These are phyloP conservation scores for Haliaeetus leucogaster DNA, from an alignment of 2,113 vertebrate genomes.

Conservation along the genomic window DNA sequence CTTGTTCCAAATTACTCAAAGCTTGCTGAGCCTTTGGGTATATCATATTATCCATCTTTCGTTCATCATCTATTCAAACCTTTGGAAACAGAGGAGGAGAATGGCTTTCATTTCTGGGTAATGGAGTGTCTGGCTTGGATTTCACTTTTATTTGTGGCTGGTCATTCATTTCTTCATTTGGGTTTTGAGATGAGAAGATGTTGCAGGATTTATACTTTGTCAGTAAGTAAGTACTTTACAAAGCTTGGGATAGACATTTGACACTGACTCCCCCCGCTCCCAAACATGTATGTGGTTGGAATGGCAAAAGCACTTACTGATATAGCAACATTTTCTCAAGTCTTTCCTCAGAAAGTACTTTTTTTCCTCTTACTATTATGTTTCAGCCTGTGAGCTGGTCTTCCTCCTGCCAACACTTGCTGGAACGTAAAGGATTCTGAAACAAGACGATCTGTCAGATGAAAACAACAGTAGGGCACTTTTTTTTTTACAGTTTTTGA, in stretches of 20 bases:
- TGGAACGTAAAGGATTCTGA: not conserved
- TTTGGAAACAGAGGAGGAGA: not conserved
- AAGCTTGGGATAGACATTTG: not conserved
- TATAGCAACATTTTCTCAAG: not conserved
- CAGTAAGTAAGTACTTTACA: not conserved
- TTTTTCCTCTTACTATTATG: not conserved
- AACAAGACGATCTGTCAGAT: not conserved
- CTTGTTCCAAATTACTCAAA: not conserved
- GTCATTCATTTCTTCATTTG: not conserved
- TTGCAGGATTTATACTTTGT: not conserved
- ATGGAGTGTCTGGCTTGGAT: not conserved
- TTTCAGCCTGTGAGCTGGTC: not conserved
- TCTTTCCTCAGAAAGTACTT: not conserved
- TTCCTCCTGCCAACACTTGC: not conserved
- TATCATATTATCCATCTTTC: not conserved
- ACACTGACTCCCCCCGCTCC: not conserved
- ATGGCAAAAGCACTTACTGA: not conserved
- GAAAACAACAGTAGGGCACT: not conserved
- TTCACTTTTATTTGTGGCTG: not conserved
- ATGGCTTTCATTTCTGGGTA: not conserved
- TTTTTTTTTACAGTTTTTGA: not conserved
- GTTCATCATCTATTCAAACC: not conserved
- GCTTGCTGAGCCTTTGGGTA: not conserved
- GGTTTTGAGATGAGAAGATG: not conserved
- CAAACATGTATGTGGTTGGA: not conserved